A percentile compares a stretch with the other conserved stretches of the same genome.
Evolutionary conservation across 2,797 vertebrate genomes (phyloP).

Genomic region (Harpagifer antarcticus): DNA sequence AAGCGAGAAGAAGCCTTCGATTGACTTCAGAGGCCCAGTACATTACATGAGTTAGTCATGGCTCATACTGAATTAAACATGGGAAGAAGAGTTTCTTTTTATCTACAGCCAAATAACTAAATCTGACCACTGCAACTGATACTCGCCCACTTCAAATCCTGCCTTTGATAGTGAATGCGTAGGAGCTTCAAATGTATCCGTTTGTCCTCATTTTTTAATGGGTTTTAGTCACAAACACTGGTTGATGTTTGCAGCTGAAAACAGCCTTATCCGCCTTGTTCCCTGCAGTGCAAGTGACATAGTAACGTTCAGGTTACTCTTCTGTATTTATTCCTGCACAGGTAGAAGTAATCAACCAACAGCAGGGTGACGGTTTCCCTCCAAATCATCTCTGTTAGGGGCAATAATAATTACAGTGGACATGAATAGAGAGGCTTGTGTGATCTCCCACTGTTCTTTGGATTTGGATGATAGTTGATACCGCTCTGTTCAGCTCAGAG

Average conservation of each 20-base stretch:
- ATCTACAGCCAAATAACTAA: slow-evolving; percentile 80
- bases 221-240: slow-evolving; percentile 49
- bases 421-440: slow-evolving; percentile 51
- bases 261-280: slow-evolving; percentile 31
- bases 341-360: slow-evolving; percentile 58
- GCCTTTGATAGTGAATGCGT: slow-evolving; percentile 73
- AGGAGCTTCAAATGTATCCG: slow-evolving; percentile 72
- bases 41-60: slow-evolving; percentile 80
- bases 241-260: slow-evolving; percentile 56
- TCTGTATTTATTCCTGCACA: slow-evolving; percentile 37
- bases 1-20: slow-evolving; percentile 44
- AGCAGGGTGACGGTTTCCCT: slow-evolving; percentile 46
- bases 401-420: slow-evolving; percentile 57
- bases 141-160: slow-evolving; percentile 75
- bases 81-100: slow-evolving; percentile 78
- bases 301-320: slow-evolving; percentile 15
- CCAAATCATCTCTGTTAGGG: slow-evolving; percentile 48
- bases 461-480: slow-evolving; percentile 59
- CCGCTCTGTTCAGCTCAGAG: slow-evolving; percentile 58
- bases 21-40: slow-evolving; percentile 67
- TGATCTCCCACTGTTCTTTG: slow-evolving; percentile 58
- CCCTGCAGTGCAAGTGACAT: slow-evolving; percentile 37
- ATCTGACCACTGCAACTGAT: slow-evolving; percentile 79
- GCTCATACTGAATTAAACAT: slow-evolving; percentile 81
- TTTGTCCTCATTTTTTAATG: slow-evolving; percentile 70